phyloP scores from a whole-genome alignment of 2,797 vertebrate genomes.

The Pyrocephalus nanus region DNA sequence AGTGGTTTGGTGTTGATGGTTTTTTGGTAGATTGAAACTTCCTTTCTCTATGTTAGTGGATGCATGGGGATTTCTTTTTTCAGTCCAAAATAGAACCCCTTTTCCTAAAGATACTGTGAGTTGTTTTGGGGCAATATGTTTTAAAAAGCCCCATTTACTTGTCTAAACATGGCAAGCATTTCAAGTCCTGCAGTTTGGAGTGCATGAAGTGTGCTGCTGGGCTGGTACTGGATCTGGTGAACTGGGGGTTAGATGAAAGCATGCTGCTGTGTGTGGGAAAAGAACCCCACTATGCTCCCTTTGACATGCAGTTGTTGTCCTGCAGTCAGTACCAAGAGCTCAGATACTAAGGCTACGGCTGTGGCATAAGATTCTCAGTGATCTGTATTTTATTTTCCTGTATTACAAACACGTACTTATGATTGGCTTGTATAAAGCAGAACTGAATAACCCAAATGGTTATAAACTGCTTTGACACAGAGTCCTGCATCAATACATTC shows the following conservation, averaged over 20 bases:
- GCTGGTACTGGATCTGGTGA: background rate
- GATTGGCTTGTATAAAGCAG: conserved; percentile 2
- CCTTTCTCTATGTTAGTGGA: background rate
- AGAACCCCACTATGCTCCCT: background rate
- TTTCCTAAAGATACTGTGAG: background rate
- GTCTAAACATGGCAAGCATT: background rate
- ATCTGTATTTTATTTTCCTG: background rate
- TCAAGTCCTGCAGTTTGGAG: background rate
- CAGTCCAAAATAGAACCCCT: background rate
- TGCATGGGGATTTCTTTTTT: background rate
- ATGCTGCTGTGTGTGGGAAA: background rate
- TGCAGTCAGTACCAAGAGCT: background rate
- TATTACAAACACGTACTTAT: background rate
- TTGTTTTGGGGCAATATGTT: background rate
- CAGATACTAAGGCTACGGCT: background rate
- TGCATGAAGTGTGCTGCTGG: background rate
- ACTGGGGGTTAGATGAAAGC: background rate
- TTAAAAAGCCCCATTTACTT: background rate
- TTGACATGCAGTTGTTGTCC: background rate
- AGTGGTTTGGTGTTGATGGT: background rate
- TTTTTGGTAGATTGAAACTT: background rate
- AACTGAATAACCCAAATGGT: background rate
- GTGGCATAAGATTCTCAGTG: background rate
- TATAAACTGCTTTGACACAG: conserved; percentile 12
- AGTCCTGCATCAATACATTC: background rate